Evolutionary conservation across 2,113 vertebrate genomes (phyloP), one percentile per base, ranked within the genome.

Genomic region (Jacana jacana): DNA sequence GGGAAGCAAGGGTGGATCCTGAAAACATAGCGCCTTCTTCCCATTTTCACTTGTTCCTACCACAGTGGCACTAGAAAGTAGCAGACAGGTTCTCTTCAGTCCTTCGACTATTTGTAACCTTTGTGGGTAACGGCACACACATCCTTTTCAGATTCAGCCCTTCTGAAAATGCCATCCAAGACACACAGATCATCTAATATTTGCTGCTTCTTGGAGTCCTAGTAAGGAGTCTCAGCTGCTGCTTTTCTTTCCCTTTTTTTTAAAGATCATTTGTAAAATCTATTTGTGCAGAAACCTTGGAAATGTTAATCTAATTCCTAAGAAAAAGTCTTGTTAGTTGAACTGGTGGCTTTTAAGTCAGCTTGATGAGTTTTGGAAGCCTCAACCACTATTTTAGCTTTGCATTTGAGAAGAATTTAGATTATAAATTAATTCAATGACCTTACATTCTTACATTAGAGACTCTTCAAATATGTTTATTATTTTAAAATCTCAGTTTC

Each of bases 381-480:
- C 11, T 89, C 35, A 82, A 72, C 24, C 9, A 39, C 57, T 76
- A 30, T 48, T 88, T 86, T 52, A 82, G 16, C 72, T 85, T 93
- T 72, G 12, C 42, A 80, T 76, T 94, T 95, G 78, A 82, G 23
- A 93, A 92, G 52, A 86, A 83, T 76, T 88, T 60, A 48, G 13
- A 78, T 58, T 42, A 76, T 85, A 85, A 79, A 93, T 81, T 93
- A 73, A 89, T 79, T 94, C 18, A 79, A 82, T 69, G 33, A 30
- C 39, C 40, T 79, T 85, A 40, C 9, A 22, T 66, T 78, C 25
- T 72, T 85, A 64, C 14, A 61, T 80, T 89, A 84, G 12, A 49
- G 23, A 49, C 30, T 81, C n/a, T 71, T 79, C 19, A 70, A 66
- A 37, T 33, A 58, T 66, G 42, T 78, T 92, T 57, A 71, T 48